These are phyloP conservation scores for Eustalomyia histrio DNA, from an alignment of 2,888 invertebrate genomes.

Conservation along the genomic window DNA sequence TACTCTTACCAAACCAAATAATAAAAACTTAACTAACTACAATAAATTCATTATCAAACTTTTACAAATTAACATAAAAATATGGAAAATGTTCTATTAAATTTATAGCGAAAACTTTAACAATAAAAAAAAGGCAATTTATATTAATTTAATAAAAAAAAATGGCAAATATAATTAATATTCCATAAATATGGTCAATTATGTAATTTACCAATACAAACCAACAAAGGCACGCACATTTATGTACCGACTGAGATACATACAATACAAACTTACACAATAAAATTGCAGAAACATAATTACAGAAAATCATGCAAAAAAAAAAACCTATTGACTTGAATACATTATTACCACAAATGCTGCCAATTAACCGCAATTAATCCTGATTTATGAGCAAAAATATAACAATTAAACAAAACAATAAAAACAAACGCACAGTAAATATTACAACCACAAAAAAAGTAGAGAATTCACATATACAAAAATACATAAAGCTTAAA, in stretches of 20 bases:
- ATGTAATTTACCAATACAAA: constrained; percentile 27
- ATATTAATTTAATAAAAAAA: constrained; percentile 13
- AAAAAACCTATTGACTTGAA: constrained; percentile 31
- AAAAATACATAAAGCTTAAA: constrained; percentile 10
- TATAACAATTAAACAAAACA: constrained; percentile 61
- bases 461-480: constrained; percentile 14
- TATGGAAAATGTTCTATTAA: constrained; percentile 4
- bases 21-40: too few relatives aligned
- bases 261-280: neutral
- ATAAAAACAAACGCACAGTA: constrained; percentile 14
- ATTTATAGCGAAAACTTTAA: constrained; percentile 11
- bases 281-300: constrained; percentile 42
- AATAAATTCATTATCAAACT: too few relatives aligned
- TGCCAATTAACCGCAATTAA: constrained; percentile 76
- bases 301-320: constrained; percentile 39
- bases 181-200: constrained; percentile 57
- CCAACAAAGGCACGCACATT: neutral
- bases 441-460: neutral
- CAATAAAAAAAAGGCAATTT: constrained; percentile 16
- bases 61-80: neutral
- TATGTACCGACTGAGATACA: neutral
- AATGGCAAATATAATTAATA: constrained; percentile 49
- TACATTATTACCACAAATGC: constrained; percentile 65
- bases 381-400: constrained; percentile 73
- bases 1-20: too few relatives aligned